Evolutionary conservation across 1,140 invertebrate species (phyloP).

Genomic region (Heterodera carotae): DNA sequence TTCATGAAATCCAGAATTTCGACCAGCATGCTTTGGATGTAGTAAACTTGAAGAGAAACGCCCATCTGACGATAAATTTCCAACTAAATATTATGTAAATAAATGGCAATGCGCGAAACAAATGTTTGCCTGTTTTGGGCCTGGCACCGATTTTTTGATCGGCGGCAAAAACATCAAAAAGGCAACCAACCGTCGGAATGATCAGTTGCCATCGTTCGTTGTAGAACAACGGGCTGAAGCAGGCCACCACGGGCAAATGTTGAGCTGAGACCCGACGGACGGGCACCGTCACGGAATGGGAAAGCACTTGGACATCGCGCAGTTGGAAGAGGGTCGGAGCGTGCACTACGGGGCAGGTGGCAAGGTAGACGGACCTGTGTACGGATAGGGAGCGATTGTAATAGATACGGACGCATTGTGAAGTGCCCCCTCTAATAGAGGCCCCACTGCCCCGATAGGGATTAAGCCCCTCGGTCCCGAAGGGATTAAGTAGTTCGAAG

Average conservation of each 20-base stretch:
- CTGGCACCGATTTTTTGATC: too few species aligned
- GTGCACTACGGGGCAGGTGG: conserved; percentile 48
- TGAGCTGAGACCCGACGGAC: background rate
- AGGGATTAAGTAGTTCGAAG: too few species aligned
- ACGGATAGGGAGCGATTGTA: too few species aligned
- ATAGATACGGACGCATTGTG: too few species aligned
- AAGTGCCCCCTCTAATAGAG: too few species aligned
- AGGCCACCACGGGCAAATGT: conserved; percentile 53
- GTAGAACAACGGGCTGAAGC: conserved; percentile 60
- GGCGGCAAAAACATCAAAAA: too few species aligned
- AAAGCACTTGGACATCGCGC: conserved; percentile 36
- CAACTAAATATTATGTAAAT: conserved; percentile 12
- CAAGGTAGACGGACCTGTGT: conserved; percentile 43
- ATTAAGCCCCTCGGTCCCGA: too few species aligned
- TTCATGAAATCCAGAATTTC: conserved; percentile 56
- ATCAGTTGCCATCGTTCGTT: conserved; percentile 63
- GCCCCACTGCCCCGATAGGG: too few species aligned
- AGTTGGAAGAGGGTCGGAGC: conserved; percentile 36
- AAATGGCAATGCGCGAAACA: background rate
- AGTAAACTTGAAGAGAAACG: conserved; percentile 60
- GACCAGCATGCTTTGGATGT: conserved; percentile 61
- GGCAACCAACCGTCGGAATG: conserved; percentile 46
- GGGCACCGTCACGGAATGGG: conserved; percentile 40
- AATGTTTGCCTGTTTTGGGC: too few species aligned
- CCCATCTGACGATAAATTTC: conserved; percentile 60